Evolutionary conservation across 2,797 vertebrate genomes (phyloP), one percentile per base, ranked within the genome.

Genomic region (Pangasius larnaudii): DNA sequence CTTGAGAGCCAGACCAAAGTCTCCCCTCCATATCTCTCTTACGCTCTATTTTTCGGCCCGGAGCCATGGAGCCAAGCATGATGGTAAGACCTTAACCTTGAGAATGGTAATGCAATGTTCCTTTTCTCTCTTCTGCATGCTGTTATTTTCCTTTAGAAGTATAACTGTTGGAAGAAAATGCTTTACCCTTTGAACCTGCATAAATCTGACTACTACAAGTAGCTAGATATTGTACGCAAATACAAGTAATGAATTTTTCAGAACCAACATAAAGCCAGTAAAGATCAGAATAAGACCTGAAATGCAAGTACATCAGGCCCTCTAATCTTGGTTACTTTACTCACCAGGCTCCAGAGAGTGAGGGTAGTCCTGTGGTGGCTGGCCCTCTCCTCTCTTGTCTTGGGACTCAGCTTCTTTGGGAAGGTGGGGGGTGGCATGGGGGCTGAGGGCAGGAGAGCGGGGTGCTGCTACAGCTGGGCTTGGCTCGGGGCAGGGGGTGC

Each of bases 321-420:
- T 63, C 14, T 10, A 63, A 13, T 63, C 42, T 53, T 86, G 63
- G 9, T 2, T 49, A 61, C 27, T 88, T 86, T 22, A 89, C 95
- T 94, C 92, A 99, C 98, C 98, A 95, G 98, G 97, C 92, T 98
- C 98, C 86, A 97, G 90, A 22, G 96, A 95, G 91, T 96, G 96
- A 92, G 97, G 96, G 94, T 96, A 95, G 89, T 96, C 96, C 91
- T 95, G 95, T 10, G 96, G 96, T 9, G 94, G 96, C 92, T 95
- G 97, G 59, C 96, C 97, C 92, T 97, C 97, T 27, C 95, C 96
- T 59, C 96, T 95, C 88, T 96, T 95, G 77, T 96, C 96, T 91
- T 96, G 95, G 24, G 96, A 89, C 1, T 97, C 94, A 72, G 95
- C 93, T 72, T 95, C 96, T 90, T 97, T 97, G 79, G 96, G 94